A percentile compares a stretch with the other conserved stretches of the same genome.
phyloP scores from a whole-genome alignment of 2,797 vertebrate species.

The Sebastes itinus region DNA sequence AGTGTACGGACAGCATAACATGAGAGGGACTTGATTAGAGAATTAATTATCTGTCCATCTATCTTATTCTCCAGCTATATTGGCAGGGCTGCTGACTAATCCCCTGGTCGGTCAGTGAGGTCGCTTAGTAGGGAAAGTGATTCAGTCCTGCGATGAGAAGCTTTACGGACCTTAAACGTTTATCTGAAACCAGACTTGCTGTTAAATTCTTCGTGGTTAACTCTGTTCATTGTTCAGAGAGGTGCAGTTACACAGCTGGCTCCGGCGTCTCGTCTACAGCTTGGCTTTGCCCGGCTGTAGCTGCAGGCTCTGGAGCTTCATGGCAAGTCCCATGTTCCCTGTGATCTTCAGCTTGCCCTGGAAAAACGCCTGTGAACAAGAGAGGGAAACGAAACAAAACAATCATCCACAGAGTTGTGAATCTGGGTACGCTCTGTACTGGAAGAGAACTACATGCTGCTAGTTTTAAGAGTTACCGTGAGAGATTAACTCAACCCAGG shows the following conservation, averaged over 20 bases:
- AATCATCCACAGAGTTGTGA: slow-evolving; percentile 8
- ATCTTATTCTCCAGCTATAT: slow-evolving; percentile 17
- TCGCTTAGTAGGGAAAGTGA: slow-evolving; percentile 6
- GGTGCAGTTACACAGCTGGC: background rate
- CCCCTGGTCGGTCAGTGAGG: slow-evolving; percentile 8
- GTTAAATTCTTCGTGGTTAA: slow-evolving; percentile 1
- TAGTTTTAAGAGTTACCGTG: slow-evolving; percentile 60
- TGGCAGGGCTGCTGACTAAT: slow-evolving; percentile 25
- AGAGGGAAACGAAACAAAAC: background rate
- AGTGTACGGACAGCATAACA: background rate
- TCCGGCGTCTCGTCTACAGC: slow-evolving; percentile 62
- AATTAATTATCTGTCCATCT: slow-evolving; percentile 36
- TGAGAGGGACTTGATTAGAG: slow-evolving; percentile 26
- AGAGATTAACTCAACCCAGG: slow-evolving; percentile 64
- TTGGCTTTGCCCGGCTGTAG: slow-evolving; percentile 92
- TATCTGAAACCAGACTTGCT: slow-evolving; percentile 1
- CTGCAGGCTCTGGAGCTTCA: slow-evolving; percentile 94
- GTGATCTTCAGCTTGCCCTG: slow-evolving; percentile 96
- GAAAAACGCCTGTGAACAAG: slow-evolving; percentile 89
- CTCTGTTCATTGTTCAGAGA: background rate
- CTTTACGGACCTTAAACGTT: background rate
- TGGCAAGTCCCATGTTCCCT: slow-evolving; percentile 95
- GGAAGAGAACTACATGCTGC: slow-evolving; percentile 23
- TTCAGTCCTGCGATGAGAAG: slow-evolving; percentile 6
- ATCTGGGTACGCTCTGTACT: background rate